phyloP scores from a whole-genome alignment of 2,888 invertebrate genomes.

The Hyalella azteca region DNA sequence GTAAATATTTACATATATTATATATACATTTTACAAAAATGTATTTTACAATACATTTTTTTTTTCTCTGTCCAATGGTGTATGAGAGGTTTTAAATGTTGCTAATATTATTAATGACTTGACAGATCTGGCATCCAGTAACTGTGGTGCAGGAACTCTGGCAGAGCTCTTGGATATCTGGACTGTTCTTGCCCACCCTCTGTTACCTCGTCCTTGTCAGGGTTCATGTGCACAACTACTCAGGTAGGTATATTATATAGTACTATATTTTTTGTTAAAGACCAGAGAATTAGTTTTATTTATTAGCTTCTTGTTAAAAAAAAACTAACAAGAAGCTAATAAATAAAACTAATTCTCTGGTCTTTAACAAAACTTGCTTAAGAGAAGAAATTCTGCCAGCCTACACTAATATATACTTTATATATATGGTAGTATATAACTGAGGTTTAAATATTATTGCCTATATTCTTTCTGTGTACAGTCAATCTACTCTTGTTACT shows the following conservation, averaged over 20 bases:
- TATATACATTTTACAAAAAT: not conserved
- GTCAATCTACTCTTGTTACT: too few species aligned
- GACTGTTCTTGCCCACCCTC: not conserved
- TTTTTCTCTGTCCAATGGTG: not conserved
- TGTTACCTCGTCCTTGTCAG: constrained; percentile 4
- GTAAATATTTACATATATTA: not conserved
- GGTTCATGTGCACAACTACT: not conserved
- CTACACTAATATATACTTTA: too few species aligned
- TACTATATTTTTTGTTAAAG: too few species aligned
- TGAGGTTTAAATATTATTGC: too few species aligned
- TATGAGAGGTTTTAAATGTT: not conserved
- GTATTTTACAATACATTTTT: not conserved
- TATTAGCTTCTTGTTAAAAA: too few species aligned
- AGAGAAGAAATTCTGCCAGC: too few species aligned
- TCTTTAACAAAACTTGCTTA: too few species aligned
- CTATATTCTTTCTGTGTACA: too few species aligned
- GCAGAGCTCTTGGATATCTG: not conserved
- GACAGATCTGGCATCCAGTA: not conserved
- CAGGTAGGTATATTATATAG: not conserved
- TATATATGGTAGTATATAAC: too few species aligned
- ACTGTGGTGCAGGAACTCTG: not conserved
- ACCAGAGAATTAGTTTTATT: too few species aligned
- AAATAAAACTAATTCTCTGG: too few species aligned
- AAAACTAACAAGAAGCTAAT: too few species aligned
- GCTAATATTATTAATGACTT: not conserved